Conservation (phyloP, 2,888 invertebrate genomes). For the Lochmaea capreae region DNA sequence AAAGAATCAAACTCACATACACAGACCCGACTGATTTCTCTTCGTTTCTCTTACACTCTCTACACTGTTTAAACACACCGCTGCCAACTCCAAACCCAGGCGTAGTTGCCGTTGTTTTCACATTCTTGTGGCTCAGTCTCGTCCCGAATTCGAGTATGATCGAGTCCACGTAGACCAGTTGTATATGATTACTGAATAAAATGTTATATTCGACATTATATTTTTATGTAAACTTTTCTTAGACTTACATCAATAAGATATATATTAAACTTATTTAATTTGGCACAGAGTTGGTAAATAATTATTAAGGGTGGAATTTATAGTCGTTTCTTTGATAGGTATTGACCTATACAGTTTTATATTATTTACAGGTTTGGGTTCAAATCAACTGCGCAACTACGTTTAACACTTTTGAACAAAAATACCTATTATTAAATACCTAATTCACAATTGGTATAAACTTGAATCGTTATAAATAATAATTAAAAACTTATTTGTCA, state of each 20-base stretch:
- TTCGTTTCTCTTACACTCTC: slow-evolving; percentile 13
- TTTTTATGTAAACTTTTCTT: background rate
- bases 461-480: too few species aligned
- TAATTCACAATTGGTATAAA: too few species aligned
- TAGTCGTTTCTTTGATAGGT: too few species aligned
- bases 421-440: too few species aligned
- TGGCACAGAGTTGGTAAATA: too few species aligned
- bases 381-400: too few species aligned
- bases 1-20: slow-evolving; percentile 36
- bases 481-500: too few species aligned
- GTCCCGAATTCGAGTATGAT: slow-evolving; percentile 18
- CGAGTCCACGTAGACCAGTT: slow-evolving; percentile 17
- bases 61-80: slow-evolving; percentile 21
- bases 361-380: too few species aligned
- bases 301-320: too few species aligned
- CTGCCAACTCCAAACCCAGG: slow-evolving; percentile 32
- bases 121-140: slow-evolving; percentile 35
- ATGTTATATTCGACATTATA: background rate
- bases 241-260: background rate
- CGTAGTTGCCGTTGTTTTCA: slow-evolving; percentile 31
- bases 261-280: too few species aligned
- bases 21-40: slow-evolving; percentile 42
- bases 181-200: background rate
- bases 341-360: too few species aligned
- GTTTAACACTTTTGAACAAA: too few species aligned